Evolutionary conservation across 2,888 invertebrate genomes (phyloP), one percentile per base, ranked within the genome.

Genomic region (Drosophila colorata): DNA sequence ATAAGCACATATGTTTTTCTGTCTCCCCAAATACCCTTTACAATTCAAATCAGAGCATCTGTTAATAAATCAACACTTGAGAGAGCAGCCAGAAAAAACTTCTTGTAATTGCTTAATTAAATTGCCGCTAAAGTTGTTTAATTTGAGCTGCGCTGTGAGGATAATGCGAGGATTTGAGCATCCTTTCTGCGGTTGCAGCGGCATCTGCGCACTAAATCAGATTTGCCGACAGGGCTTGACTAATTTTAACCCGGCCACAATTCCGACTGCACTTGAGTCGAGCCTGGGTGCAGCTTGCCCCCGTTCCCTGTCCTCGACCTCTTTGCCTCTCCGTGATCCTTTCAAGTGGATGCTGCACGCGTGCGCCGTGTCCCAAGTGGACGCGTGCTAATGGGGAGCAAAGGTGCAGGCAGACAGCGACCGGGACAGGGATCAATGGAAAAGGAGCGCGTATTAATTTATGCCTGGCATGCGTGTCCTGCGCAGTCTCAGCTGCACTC

Each of bases 161-260:
- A 61, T 52, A 53, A 53, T 18, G 25, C 53, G 31, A 16, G 46
- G 37, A 40, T 43, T 25, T n/a, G 33, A 20, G 57, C 57, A 63
- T 55, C 56, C 14, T 57, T 31, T 57, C 40, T 52, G 33, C n/a
- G 33, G 33, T 2, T 67, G 69, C 87, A 33, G 33, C 33, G 13
- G 74, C 89, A 89, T 87, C 87, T 89, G 89, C 69, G 58, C 74
- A 81, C 74, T 90, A 90, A 90, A 90, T 90, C 90, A 85, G 89
- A 89, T 90, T 90, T 90, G 88, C 73, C 86, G 90, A 90, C 90
- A 90, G 79, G 73, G 81, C 84, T 75, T 69, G 60, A 90, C 90
- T 88, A 90, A 90, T 90, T 90, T 87, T 82, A 90, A 87, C 78
- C 75, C 74, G 74, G 69, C 69, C 53, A 68, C 81, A 66, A 76